phyloP scores from a whole-genome alignment of 2,113 vertebrate species.

The Lepisosteus osseus region DNA sequence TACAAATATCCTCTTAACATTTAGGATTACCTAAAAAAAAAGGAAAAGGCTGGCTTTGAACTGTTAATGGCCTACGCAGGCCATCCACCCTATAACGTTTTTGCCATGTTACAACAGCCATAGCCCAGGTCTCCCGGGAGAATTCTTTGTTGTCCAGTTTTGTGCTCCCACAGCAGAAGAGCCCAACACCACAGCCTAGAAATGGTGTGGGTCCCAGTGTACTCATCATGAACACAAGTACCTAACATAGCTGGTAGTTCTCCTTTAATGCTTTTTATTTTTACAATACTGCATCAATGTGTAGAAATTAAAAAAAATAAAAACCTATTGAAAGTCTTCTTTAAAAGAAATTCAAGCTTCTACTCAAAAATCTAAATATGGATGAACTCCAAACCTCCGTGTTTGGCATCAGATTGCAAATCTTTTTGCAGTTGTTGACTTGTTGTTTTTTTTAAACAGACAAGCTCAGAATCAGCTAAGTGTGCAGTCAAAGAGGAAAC shows the following conservation, averaged over 20 bases:
- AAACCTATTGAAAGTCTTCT: constrained; percentile 27
- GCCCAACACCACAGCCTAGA: constrained; percentile 23
- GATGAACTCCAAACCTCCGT: constrained; percentile 25
- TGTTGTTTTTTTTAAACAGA: constrained; percentile 24
- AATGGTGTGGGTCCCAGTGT: constrained; percentile 27
- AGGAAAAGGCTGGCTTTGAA: neutral
- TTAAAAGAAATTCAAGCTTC: constrained; percentile 29
- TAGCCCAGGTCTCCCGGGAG: no score
- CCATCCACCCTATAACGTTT: constrained; percentile 3
- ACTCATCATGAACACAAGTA: constrained; percentile 23
- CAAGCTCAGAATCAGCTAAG: constrained; percentile 11
- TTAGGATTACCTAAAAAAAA: constrained; percentile 7
- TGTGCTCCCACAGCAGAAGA: constrained; percentile 18
- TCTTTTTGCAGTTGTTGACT: constrained; percentile 1
- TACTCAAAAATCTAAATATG: constrained; percentile 20
- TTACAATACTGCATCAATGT: constrained; percentile 50
- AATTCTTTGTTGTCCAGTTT: no score
- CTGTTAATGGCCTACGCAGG: constrained; percentile 21
- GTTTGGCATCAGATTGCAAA: constrained; percentile 16
- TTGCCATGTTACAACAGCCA: neutral
- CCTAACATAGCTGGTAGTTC: no score
- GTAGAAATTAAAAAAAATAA: constrained; percentile 34
- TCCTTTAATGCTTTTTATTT: constrained; percentile 6
- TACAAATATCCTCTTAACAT: constrained; percentile 38
- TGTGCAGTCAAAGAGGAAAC: constrained; percentile 11